phyloP scores from a whole-genome alignment of 1,140 invertebrate genomes.

The Panulirus ornatus region DNA sequence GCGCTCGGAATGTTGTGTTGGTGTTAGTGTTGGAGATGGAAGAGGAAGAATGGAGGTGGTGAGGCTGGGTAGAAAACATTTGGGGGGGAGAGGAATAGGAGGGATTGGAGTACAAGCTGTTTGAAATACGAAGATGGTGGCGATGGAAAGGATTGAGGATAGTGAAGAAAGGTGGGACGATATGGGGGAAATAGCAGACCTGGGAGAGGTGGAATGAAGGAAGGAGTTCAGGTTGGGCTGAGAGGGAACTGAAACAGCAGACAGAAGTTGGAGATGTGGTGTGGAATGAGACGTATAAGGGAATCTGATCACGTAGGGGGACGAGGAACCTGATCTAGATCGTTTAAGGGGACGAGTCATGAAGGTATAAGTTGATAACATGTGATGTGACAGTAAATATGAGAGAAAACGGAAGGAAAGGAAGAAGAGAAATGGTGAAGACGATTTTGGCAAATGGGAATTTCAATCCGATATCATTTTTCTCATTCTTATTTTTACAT shows the following conservation, averaged over 20 bases:
- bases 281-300: neutral
- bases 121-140: neutral
- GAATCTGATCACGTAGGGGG: neutral
- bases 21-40: neutral
- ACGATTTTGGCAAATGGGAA: neutral
- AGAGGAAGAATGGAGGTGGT: neutral
- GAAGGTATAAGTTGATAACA: neutral
- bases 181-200: neutral
- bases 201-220: neutral
- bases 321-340: neutral
- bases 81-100: slow-evolving; percentile 5
- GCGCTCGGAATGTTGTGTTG: no score
- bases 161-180: neutral
- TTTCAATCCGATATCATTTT: no score
- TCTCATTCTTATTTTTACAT: no score
- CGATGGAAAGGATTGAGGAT: no score
- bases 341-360: neutral
- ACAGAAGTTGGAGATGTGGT: neutral
- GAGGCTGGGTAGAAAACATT: no score
- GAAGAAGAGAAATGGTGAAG: neutral
- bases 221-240: neutral
- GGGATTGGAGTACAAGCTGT: neutral
- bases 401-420: neutral
- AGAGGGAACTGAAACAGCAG: neutral
- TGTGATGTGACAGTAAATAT: neutral